A percentile compares a stretch with the other conserved stretches of the same genome.
Conservation (phyloP, 2,797 vertebrate genomes). For the Rhadinocentrus ornatus region DNA sequence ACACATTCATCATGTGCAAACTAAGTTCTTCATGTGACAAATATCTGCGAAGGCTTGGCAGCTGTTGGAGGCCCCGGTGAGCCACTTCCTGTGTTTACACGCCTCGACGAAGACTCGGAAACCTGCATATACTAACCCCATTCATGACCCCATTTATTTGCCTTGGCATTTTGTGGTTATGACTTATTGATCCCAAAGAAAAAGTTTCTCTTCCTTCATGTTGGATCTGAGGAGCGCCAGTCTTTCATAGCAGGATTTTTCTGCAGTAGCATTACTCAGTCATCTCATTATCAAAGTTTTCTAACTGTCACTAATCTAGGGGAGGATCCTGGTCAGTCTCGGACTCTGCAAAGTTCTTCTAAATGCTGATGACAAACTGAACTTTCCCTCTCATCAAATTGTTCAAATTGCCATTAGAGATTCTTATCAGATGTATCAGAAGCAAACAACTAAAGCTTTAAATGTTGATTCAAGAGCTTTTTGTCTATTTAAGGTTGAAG, state of each 20-base stretch:
- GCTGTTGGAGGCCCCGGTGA: neutral
- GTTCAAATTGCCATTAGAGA: too few species aligned
- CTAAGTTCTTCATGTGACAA: neutral
- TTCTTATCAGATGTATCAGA: too few species aligned
- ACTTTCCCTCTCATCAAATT: too few species aligned
- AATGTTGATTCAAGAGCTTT: too few species aligned
- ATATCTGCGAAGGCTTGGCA: neutral
- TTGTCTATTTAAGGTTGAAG: too few species aligned
- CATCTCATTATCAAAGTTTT: too few species aligned
- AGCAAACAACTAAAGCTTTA: too few species aligned
- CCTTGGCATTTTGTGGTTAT: neutral
- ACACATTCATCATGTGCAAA: neutral
- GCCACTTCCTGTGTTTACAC: neutral
- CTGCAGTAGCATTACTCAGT: neutral
- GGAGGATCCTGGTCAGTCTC: neutral
- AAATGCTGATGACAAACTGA: too few species aligned
- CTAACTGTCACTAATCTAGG: neutral
- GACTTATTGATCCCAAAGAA: conserved; percentile 3
- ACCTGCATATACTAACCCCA: neutral
- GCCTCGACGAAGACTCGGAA: neutral
- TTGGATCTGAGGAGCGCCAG: neutral
- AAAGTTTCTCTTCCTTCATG: neutral
- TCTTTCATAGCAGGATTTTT: neutral
- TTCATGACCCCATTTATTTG: neutral
- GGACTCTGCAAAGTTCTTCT: too few species aligned